Evolutionary conservation across 2,888 invertebrate genomes (phyloP).

Genomic region (Drosophila rellima): DNA sequence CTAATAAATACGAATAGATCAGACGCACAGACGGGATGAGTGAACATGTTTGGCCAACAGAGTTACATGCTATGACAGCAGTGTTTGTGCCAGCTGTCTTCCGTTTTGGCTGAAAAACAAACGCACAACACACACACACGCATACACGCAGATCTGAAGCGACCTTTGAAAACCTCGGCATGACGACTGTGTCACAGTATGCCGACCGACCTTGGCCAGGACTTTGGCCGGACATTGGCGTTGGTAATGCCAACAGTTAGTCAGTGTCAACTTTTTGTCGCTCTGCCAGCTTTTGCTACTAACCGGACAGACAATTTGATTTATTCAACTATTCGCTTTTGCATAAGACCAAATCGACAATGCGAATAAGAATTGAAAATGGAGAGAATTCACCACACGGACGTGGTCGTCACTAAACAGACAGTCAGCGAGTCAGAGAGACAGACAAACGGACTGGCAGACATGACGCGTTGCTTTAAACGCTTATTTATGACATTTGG

Average conservation of each 20-base stretch:
- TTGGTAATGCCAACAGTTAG: conserved; percentile 54
- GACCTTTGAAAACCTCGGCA: conserved; percentile 23
- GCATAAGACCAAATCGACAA: conserved; percentile 55
- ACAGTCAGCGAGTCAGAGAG: conserved; percentile 21
- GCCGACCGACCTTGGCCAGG: conserved; percentile 39
- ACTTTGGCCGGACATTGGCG: conserved; percentile 32
- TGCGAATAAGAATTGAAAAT: conserved; percentile 21
- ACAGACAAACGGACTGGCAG: conserved; percentile 14
- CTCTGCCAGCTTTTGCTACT: conserved; percentile 38
- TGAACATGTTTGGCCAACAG: conserved; percentile 7
- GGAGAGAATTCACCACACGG: conserved; percentile 3
- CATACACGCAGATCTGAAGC: conserved; percentile 3
- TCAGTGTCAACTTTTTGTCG: conserved; percentile 63
- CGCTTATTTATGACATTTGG: conserved; percentile 62
- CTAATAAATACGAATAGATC: conserved; percentile 1
- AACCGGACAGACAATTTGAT: conserved; percentile 45
- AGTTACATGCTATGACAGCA: conserved; percentile 8
- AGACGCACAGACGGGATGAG: conserved; percentile 1
- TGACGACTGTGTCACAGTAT: background rate
- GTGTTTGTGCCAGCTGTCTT: conserved; percentile 2
- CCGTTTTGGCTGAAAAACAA: conserved; percentile 1
- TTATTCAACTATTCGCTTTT: conserved; percentile 61
- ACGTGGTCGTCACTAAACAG: conserved; percentile 31
- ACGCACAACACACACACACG: background rate
- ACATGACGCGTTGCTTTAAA: conserved; percentile 37